Conservation (phyloP, 2,888 invertebrate genomes). For the Tortrix viridana region DNA sequence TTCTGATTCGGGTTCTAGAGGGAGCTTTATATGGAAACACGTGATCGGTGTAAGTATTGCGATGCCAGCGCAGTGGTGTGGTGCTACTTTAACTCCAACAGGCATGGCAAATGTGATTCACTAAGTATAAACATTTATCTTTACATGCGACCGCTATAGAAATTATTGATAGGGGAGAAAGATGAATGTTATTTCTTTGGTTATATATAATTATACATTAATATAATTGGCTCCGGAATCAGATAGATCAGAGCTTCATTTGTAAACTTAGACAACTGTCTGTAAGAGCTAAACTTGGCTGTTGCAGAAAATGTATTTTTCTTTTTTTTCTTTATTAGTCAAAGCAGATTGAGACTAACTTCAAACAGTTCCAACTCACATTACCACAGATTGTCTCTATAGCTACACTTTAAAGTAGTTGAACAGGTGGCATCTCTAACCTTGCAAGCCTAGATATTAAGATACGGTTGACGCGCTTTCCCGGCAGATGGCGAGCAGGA, state of each 20-base stretch:
- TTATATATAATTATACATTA: too few relatives aligned
- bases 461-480: slow-evolving; percentile 29
- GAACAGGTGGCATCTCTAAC: slow-evolving; percentile 21
- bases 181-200: too few relatives aligned
- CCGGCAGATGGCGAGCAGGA: slow-evolving; percentile 34
- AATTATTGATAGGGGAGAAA: too few relatives aligned
- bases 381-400: not conserved
- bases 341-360: not conserved
- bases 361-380: not conserved
- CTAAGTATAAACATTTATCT: not conserved
- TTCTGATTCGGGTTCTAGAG: slow-evolving; percentile 4
- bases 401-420: not conserved
- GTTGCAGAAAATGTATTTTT: too few relatives aligned
- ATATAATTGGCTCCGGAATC: too few relatives aligned
- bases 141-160: too few relatives aligned
- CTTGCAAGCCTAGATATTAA: slow-evolving; percentile 23
- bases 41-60: not conserved
- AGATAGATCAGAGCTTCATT: too few relatives aligned
- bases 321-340: too few relatives aligned
- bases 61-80: not conserved
- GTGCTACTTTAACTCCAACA: not conserved
- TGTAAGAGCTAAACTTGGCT: too few relatives aligned
- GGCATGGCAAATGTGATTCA: not conserved
- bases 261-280: too few relatives aligned
- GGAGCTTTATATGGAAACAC: slow-evolving; percentile 16